These are phyloP conservation scores for Anableps anableps DNA, from an alignment of 2,797 vertebrate genomes.

Conservation along the genomic window DNA sequence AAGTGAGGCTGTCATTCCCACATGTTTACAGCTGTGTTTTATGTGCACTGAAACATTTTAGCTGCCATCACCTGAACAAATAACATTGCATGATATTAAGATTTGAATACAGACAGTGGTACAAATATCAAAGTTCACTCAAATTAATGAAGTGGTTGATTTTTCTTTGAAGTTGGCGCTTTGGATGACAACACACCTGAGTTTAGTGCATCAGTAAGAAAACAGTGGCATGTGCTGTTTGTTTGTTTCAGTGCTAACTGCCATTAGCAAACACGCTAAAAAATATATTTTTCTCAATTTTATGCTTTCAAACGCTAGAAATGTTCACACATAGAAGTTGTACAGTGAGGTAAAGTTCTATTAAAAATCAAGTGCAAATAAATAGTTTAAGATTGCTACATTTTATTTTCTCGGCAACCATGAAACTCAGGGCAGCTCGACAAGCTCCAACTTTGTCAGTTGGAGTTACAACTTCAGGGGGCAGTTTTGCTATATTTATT, in stretches of 20 bases:
- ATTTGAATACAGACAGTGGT: neutral
- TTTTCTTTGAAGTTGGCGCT: neutral
- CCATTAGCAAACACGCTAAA: neutral
- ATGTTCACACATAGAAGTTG: neutral
- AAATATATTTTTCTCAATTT: neutral
- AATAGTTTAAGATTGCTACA: neutral
- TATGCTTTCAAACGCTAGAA: neutral
- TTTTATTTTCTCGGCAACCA: neutral
- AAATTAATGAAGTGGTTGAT: neutral
- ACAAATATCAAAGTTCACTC: neutral
- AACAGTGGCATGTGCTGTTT: neutral
- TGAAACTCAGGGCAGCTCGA: neutral
- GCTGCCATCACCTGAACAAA: neutral
- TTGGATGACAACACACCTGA: neutral
- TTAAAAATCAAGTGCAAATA: neutral
- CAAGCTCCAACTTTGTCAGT: neutral
- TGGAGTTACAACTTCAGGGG: neutral
- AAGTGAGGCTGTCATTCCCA: neutral
- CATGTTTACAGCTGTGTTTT: neutral
- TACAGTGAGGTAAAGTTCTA: neutral
- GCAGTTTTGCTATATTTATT: neutral
- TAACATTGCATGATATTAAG: neutral
- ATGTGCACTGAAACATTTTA: neutral
- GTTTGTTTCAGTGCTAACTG: neutral
- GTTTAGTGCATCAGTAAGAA: neutral